phyloP scores from a whole-genome alignment of 1,140 invertebrate genomes.

The Camponotus vicinus region DNA sequence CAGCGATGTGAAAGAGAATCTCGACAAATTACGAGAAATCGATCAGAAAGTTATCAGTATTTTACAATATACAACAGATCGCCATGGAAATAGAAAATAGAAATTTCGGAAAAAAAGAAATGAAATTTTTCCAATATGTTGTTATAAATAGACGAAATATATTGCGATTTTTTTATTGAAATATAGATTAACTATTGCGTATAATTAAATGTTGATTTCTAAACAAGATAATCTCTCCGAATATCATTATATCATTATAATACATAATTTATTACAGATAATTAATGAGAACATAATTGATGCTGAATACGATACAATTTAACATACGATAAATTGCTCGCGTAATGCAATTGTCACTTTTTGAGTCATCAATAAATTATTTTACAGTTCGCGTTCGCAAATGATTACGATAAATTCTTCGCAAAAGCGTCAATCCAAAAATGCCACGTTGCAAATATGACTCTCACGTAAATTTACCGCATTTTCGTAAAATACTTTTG shows the following conservation, averaged over 20 bases:
- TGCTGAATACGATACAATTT: background rate
- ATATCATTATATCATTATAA: background rate
- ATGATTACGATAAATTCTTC: conserved; percentile 10
- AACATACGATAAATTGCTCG: background rate
- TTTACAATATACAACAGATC: background rate
- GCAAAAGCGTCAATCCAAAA: conserved; percentile 9
- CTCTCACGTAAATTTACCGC: background rate
- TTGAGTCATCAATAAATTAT: conserved; percentile 11
- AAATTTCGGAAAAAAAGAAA: background rate
- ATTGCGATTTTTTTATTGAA: background rate
- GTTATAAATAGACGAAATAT: background rate
- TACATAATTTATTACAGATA: background rate
- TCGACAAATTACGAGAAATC: conserved; percentile 13
- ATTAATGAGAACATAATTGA: background rate
- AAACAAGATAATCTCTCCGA: background rate
- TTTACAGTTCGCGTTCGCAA: background rate
- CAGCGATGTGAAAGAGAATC: conserved; percentile 37
- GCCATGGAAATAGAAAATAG: background rate
- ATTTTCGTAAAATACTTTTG: background rate
- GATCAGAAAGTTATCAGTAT: background rate
- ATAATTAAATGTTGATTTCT: background rate
- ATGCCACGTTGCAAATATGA: background rate
- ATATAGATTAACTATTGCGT: background rate
- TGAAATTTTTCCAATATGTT: background rate
- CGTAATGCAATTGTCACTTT: background rate